Percentiles rank a stretch among this genome's conserved stretches.
These are phyloP conservation scores for Microhierax caerulescens DNA, from an alignment of 2,797 vertebrate genomes.

Conservation along the genomic window DNA sequence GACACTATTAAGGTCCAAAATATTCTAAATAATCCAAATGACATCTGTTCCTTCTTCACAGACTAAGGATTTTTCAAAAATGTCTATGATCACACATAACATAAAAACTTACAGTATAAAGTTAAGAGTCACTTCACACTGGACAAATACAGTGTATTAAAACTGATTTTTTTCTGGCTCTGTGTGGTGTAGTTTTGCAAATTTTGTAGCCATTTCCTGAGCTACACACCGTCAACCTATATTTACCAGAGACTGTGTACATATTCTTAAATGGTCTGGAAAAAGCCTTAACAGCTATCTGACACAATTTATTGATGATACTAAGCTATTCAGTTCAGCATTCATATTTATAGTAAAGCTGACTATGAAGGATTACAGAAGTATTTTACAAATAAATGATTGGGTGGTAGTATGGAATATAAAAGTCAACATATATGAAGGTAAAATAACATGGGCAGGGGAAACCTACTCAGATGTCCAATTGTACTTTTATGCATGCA, in stretches of 20 bases:
- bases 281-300: background rate
- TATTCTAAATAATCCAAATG: background rate
- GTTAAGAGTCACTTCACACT: background rate
- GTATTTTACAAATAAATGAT: background rate
- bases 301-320: background rate
- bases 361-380: background rate
- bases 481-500: background rate
- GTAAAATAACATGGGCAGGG: background rate
- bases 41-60: background rate
- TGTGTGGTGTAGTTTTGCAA: background rate
- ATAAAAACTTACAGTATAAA: background rate
- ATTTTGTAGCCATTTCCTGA: background rate
- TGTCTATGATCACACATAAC: background rate
- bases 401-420: background rate
- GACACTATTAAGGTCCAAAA: background rate
- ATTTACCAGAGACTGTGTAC: background rate
- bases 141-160: slow-evolving; percentile 33
- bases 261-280: background rate
- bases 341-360: background rate
- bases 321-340: background rate
- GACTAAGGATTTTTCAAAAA: background rate
- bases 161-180: background rate
- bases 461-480: background rate
- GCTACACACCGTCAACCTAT: background rate
- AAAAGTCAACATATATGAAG: background rate